A percentile compares a stretch with the other conserved stretches of the same genome.
Conservation (phyloP, 2,113 vertebrate species). For the Micronycteris hirsuta region DNA sequence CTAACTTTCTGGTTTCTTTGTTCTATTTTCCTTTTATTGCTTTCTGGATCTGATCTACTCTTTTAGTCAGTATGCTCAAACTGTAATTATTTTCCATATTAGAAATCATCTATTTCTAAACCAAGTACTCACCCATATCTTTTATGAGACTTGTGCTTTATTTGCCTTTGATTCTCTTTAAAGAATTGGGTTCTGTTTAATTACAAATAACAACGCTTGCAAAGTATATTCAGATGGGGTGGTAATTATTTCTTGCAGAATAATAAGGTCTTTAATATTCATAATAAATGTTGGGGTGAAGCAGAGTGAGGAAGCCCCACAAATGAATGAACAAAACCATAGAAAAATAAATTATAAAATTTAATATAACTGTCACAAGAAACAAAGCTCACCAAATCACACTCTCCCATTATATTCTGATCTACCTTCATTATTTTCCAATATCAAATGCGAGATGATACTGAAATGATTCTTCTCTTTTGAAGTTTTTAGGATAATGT, state of each 20-base stretch:
- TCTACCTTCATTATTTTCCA: not conserved
- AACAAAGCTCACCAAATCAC: not conserved
- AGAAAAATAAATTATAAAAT: not conserved
- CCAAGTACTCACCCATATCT: not conserved
- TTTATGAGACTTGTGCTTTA: not conserved
- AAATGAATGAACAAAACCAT: not conserved
- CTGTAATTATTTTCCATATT: not conserved
- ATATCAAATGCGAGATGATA: conserved; percentile 15
- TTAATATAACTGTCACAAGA: not conserved
- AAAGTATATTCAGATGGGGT: not conserved
- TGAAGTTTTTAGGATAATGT: conserved; percentile 19
- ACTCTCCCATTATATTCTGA: not conserved
- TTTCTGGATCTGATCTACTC: not conserved
- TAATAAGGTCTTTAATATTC: not conserved
- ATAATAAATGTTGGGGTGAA: not conserved
- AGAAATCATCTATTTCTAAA: not conserved
- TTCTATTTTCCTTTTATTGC: not conserved
- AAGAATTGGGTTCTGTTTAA: not conserved
- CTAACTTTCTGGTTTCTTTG: not conserved
- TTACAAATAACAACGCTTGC: not conserved
- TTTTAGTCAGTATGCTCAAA: not conserved
- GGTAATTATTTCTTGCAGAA: not conserved
- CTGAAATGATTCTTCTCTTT: not conserved
- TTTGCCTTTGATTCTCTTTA: not conserved
- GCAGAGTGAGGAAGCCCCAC: not conserved